A percentile compares a stretch with the other conserved stretches of the same genome.
Conservation (phyloP, 37 sponge, comb jelly and placozoan genomes). For the Chondrilla cf. caribensis region DNA sequence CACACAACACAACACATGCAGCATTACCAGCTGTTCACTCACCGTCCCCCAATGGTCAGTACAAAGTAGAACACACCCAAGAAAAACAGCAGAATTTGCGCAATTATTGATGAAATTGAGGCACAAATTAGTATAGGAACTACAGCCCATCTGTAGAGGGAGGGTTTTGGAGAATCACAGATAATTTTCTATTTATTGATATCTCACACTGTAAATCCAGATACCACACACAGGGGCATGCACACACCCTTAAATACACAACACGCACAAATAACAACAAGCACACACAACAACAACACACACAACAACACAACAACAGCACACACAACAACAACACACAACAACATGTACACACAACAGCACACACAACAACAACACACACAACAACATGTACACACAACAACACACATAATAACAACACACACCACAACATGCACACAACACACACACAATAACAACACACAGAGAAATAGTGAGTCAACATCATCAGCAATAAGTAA, state of each 20-base stretch:
- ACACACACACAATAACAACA: too few species aligned
- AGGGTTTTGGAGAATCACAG: background rate
- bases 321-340: background rate
- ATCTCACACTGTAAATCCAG: too few species aligned
- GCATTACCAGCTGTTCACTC: slow-evolving; percentile 5
- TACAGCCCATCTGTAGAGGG: slow-evolving; percentile 29
- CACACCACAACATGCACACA: too few species aligned
- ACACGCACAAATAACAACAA: background rate
- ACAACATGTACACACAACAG: too few species aligned
- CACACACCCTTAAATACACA: background rate
- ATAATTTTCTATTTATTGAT: background rate
- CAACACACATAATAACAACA: background rate
- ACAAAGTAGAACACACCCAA: slow-evolving; percentile 64
- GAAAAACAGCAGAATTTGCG: slow-evolving; percentile 37
- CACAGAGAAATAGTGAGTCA: background rate
- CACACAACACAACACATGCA: too few species aligned
- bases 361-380: too few species aligned
- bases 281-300: background rate
- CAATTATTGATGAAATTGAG: slow-evolving; percentile 56
- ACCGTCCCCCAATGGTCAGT: slow-evolving; percentile 71
- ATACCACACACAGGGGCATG: background rate
- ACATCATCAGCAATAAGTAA: background rate
- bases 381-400: background rate
- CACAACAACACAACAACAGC: background rate
- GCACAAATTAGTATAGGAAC: slow-evolving; percentile 51